Evolutionary conservation across 2,888 invertebrate species (phyloP), one percentile per base, ranked within the genome.

Genomic region (Lypha dubia): DNA sequence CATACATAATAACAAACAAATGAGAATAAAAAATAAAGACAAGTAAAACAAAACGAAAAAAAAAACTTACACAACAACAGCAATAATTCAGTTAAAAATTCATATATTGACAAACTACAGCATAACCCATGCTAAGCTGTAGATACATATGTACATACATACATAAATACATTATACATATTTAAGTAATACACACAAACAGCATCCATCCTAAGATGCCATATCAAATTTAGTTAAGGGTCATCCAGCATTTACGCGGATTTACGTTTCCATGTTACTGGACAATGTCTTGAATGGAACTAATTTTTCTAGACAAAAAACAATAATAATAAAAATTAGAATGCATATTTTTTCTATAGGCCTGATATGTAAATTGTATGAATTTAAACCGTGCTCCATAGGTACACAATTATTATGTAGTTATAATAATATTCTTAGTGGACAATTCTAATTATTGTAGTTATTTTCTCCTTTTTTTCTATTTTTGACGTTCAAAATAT

Each of bases 1-100:
- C n/a, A n/a, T n/a, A n/a, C n/a, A n/a, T n/a, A 81, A 83, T 83
- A 83, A 76, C 83, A 80, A 68, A 77, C 70, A 79, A 75, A 58
- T 83, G 49, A 13, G 38, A 82, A 56, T 56, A 32, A 67, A 71
- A 73, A 73, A 56, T 44, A 76, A 53, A 73, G 65, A 56, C 22
- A n/a, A n/a, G n/a, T n/a, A 20, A 75, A 63, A 41, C 28, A 41
- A 71, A 68, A 67, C 51, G 41, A 56, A 60, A 17, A 77, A 17
- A 77, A 56, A 74, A 68, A 68, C 71, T 56, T 68, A 83, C 46
- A 58, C 67, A 79, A 56, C 41, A 65, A 22, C 60, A 62, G 51
- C 79, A 49, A 53, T 46, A 68, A 65, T 70, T 17, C 22, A 46
- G 56, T 35, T 56, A 41, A 68, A 62, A 77, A 46, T 60, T 32